Evolutionary conservation across 2,888 invertebrate genomes (phyloP).

Genomic region (Spisula subtruncata): DNA sequence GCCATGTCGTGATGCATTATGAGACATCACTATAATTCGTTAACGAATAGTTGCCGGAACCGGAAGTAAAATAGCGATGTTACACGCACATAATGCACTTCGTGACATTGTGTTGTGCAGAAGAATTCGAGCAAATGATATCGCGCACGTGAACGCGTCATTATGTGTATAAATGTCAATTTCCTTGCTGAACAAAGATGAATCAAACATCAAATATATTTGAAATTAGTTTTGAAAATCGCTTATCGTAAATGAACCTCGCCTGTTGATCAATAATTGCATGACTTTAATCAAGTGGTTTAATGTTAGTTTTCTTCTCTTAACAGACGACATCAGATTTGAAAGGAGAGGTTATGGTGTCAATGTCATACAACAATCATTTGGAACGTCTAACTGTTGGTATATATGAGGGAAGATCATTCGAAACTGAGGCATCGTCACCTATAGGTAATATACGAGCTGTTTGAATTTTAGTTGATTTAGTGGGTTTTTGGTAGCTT

Average conservation of each 20-base stretch:
- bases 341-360: slow-evolving; percentile 91
- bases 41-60: background rate
- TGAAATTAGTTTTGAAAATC: background rate
- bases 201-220: too few relatives aligned
- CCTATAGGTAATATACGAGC: slow-evolving; percentile 69
- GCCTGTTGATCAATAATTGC: background rate
- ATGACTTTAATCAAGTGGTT: background rate
- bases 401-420: slow-evolving; percentile 91
- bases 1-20: too few relatives aligned
- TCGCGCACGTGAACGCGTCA: too few relatives aligned
- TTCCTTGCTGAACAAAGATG: too few relatives aligned
- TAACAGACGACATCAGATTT: slow-evolving; percentile 80
- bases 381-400: slow-evolving; percentile 92
- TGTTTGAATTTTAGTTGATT: too few relatives aligned
- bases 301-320: background rate
- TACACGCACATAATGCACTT: background rate
- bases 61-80: background rate
- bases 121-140: too few relatives aligned
- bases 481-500: too few relatives aligned
- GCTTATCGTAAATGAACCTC: background rate
- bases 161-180: too few relatives aligned
- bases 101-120: background rate
- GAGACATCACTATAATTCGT: background rate
- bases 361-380: slow-evolving; percentile 93
- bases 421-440: slow-evolving; percentile 84